Evolutionary conservation across 37 sponge, comb jelly and placozoan genomes (phyloP).

Genomic region (Oopsacas minuta): DNA sequence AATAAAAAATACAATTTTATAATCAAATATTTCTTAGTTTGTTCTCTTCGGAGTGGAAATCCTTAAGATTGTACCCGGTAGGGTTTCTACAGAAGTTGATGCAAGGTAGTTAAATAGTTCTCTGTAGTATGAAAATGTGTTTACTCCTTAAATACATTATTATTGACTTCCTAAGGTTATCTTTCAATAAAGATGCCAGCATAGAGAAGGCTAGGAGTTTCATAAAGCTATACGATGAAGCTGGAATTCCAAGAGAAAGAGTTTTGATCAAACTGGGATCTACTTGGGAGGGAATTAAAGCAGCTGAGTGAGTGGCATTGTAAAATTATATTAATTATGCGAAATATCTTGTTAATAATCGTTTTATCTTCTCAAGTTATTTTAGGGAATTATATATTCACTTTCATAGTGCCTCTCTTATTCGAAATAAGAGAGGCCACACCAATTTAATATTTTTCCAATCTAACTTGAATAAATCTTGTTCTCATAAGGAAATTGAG

Average conservation of each 20-base stretch:
- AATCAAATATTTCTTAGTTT: constrained; percentile 36
- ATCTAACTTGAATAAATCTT: no score
- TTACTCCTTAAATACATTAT: constrained; percentile 19
- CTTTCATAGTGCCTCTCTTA: no score
- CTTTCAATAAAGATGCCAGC: constrained; percentile 68
- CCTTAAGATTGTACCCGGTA: constrained; percentile 82
- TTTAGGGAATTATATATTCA: no score
- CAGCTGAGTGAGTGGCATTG: constrained; percentile 80
- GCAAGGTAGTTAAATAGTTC: constrained; percentile 49
- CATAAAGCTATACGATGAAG: constrained; percentile 69
- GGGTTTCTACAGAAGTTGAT: constrained; percentile 98
- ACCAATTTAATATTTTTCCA: no score
- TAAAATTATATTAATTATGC: no score
- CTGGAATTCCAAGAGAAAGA: constrained; percentile 74
- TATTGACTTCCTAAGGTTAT: constrained; percentile 39
- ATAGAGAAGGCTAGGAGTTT: constrained; percentile 75
- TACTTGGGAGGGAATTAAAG: constrained; percentile 97
- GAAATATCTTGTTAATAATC: no score
- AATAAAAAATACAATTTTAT: background rate
- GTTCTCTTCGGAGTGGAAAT: constrained; percentile 94
- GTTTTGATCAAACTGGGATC: constrained; percentile 87
- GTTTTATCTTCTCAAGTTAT: no score
- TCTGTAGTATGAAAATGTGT: no score
- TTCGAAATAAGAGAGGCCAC: no score
- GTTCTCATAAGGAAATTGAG: no score